A percentile compares a stretch with the other conserved stretches of the same genome.
These are phyloP conservation scores for Mycalesis mineus DNA, from an alignment of 2,888 invertebrate genomes.

Conservation along the genomic window DNA sequence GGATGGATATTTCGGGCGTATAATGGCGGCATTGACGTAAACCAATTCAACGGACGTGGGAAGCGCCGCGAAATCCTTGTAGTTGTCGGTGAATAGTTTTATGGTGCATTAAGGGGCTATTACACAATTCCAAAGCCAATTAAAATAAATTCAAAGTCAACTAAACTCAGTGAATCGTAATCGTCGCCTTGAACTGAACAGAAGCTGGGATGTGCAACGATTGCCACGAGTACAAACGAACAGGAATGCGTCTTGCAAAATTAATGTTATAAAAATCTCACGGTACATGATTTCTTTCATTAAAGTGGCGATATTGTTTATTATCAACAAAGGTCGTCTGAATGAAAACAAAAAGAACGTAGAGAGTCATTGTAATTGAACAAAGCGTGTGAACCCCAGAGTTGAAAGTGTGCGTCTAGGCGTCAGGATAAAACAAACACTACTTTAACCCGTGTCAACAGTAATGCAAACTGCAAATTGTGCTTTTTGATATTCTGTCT, in stretches of 20 bases:
- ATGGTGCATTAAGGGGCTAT: conserved; percentile 44
- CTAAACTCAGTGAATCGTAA: conserved; percentile 20
- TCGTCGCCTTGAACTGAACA: conserved; percentile 5
- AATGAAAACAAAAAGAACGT: conserved; percentile 75
- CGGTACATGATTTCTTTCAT: conserved; percentile 71
- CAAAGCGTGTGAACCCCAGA: conserved; percentile 69
- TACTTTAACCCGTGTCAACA: conserved; percentile 2
- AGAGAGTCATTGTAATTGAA: conserved; percentile 71
- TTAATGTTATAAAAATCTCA: conserved; percentile 68
- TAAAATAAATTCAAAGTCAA: conserved; percentile 28
- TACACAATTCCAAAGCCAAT: conserved; percentile 36
- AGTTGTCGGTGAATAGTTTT: conserved; percentile 47
- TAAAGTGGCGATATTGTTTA: conserved; percentile 71
- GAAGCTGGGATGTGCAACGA: not conserved
- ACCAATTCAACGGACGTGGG: conserved; percentile 61
- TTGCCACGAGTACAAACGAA: conserved; percentile 7
- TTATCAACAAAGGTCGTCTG: conserved; percentile 76
- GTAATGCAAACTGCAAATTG: not conserved
- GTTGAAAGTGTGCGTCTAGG: conserved; percentile 70
- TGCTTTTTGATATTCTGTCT: too few species aligned
- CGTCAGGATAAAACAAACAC: conserved; percentile 34
- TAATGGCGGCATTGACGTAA: conserved; percentile 67
- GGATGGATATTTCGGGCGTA: conserved; percentile 58
- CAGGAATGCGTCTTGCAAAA: conserved; percentile 61
- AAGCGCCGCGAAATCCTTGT: conserved; percentile 55